Evolutionary conservation across 2,797 vertebrate genomes (phyloP).

Genomic region (Stomatorhinus walkeri): DNA sequence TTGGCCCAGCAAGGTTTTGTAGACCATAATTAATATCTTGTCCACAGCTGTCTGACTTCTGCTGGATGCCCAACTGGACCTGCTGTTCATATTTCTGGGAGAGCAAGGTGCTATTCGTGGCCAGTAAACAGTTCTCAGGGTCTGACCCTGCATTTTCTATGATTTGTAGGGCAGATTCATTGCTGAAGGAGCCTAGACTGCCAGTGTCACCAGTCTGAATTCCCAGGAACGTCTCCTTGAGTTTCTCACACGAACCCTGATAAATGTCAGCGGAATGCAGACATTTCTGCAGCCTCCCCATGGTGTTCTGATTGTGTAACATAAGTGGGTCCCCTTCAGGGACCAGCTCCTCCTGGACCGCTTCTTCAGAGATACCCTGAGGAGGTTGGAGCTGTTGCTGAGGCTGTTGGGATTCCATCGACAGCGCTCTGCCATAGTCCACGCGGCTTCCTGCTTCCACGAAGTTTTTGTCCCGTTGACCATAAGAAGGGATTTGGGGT

Average conservation of each 20-base stretch:
- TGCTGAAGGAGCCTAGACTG: slow-evolving; percentile 48
- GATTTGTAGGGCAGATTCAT: slow-evolving; percentile 40
- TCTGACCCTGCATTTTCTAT: slow-evolving; percentile 45
- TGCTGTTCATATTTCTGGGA: slow-evolving; percentile 46
- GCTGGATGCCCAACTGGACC: slow-evolving; percentile 55
- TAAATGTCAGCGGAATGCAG: slow-evolving; percentile 63
- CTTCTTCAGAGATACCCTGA: slow-evolving; percentile 33
- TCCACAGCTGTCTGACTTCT: slow-evolving; percentile 43
- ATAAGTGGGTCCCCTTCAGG: slow-evolving; percentile 56
- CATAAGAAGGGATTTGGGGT: slow-evolving; percentile 68
- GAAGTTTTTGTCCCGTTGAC: slow-evolving; percentile 65
- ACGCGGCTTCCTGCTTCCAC: slow-evolving; percentile 54
- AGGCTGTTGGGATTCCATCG: slow-evolving; percentile 57
- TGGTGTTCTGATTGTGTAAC: slow-evolving; percentile 56
- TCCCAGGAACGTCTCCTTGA: slow-evolving; percentile 63
- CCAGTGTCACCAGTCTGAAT: slow-evolving; percentile 43
- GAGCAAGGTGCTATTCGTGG: slow-evolving; percentile 23
- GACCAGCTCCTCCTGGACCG: slow-evolving; percentile 37
- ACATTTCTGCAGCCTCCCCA: slow-evolving; percentile 57
- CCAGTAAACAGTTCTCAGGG: slow-evolving; percentile 13
- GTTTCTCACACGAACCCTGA: slow-evolving; percentile 60
- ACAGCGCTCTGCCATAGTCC: slow-evolving; percentile 46
- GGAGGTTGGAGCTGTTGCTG: slow-evolving; percentile 46
- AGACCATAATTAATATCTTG: slow-evolving; percentile 40
- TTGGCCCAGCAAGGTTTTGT: slow-evolving; percentile 29